Evolutionary conservation across 2,888 invertebrate genomes (phyloP).

Genomic region (Eudemis profundana): DNA sequence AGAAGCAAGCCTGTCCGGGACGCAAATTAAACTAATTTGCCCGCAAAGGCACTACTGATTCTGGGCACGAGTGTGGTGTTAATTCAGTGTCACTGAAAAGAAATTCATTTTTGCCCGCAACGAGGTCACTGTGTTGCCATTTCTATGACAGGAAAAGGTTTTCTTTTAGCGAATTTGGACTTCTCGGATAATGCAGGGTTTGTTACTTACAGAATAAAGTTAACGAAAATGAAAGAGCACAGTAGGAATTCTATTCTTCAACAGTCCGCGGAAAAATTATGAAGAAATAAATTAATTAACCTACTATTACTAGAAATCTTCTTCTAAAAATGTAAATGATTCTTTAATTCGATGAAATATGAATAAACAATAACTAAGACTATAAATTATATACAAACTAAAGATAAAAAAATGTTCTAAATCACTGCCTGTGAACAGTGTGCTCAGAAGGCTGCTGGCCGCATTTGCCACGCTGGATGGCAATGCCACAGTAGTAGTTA

Average conservation of each 20-base stretch:
- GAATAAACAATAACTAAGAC: too few relatives aligned
- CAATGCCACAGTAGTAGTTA: too few relatives aligned
- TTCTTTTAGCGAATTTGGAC: slow-evolving; percentile 14
- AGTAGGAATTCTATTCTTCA: neutral
- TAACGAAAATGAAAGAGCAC: neutral
- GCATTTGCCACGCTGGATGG: too few relatives aligned
- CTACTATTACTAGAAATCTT: too few relatives aligned
- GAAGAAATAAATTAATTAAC: too few relatives aligned
- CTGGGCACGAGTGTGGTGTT: slow-evolving; percentile 36
- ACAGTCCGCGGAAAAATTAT: neutral
- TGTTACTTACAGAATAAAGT: neutral
- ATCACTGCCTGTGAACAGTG: too few relatives aligned
- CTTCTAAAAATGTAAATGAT: too few relatives aligned
- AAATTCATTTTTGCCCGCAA: slow-evolving; percentile 30
- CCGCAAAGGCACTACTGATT: slow-evolving; percentile 37
- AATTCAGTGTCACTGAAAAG: slow-evolving; percentile 40
- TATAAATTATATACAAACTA: too few relatives aligned
- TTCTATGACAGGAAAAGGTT: slow-evolving; percentile 26
- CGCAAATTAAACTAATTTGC: slow-evolving; percentile 40
- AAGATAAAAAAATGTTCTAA: too few relatives aligned
- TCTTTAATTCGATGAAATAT: too few relatives aligned
- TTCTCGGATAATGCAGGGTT: neutral
- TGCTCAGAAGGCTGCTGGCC: too few relatives aligned
- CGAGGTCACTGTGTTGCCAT: slow-evolving; percentile 5
- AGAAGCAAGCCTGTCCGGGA: slow-evolving; percentile 29